These are phyloP conservation scores for Ceraclea dissimilis DNA, from an alignment of 2,888 invertebrate genomes.

Conservation along the genomic window DNA sequence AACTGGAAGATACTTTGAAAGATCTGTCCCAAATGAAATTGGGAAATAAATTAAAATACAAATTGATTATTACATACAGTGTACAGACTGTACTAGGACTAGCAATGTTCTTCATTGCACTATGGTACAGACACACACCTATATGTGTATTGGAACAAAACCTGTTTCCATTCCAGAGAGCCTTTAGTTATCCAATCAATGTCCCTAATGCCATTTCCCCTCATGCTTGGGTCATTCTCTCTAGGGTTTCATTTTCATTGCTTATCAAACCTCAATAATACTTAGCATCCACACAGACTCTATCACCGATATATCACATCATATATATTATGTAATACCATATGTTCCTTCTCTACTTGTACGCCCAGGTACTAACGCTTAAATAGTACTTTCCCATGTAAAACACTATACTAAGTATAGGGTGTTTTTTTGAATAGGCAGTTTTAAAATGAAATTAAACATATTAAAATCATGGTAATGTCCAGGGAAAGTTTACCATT, in stretches of 20 bases:
- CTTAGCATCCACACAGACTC: too few species aligned
- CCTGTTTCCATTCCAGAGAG: conserved; percentile 38
- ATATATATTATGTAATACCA: too few species aligned
- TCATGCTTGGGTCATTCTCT: conserved; percentile 43
- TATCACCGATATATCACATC: too few species aligned
- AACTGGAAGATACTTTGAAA: conserved; percentile 43
- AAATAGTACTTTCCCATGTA: too few species aligned
- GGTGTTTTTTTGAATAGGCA: too few species aligned
- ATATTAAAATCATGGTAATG: too few species aligned
- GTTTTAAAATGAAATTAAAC: too few species aligned
- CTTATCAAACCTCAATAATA: conserved; percentile 30
- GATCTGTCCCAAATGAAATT: conserved; percentile 38
- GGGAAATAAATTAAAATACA: conserved; percentile 38
- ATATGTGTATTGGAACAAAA: conserved; percentile 39
- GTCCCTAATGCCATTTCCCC: conserved; percentile 42
- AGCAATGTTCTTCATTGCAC: conserved; percentile 36
- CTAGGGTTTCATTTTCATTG: conserved; percentile 40
- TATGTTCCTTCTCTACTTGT: too few species aligned
- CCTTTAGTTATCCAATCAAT: conserved; percentile 40
- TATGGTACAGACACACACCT: conserved; percentile 42
- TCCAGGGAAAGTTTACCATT: too few species aligned
- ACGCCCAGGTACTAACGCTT: too few species aligned
- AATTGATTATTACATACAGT: conserved; percentile 36
- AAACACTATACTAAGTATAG: too few species aligned
- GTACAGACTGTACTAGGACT: conserved; percentile 36